Conservation (phyloP, 1,140 invertebrate species). For the Listronotus oregonensis region DNA sequence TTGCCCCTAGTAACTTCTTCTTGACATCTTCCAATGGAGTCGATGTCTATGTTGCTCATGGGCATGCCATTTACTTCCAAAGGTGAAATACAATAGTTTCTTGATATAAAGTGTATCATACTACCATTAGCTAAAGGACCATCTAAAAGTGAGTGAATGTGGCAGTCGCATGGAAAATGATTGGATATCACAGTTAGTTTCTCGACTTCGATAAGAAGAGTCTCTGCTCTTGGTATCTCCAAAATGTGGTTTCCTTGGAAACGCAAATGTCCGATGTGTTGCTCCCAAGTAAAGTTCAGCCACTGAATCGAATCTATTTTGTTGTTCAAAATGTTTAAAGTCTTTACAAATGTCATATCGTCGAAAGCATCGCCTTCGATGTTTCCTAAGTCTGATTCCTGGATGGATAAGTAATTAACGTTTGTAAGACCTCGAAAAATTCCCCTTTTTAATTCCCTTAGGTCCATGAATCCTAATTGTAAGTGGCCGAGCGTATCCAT, state of each 20-base stretch:
- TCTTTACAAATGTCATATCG: slow-evolving; percentile 69
- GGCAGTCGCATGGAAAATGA: slow-evolving; percentile 84
- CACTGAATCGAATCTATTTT: slow-evolving; percentile 81
- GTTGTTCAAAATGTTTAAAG: slow-evolving; percentile 77
- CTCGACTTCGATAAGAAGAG: slow-evolving; percentile 68
- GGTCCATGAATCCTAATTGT: slow-evolving; percentile 81
- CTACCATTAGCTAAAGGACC: slow-evolving; percentile 73
- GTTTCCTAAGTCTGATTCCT: slow-evolving; percentile 79
- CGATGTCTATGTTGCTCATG: slow-evolving; percentile 71
- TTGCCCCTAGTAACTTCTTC: slow-evolving; percentile 70
- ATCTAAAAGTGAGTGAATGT: slow-evolving; percentile 72
- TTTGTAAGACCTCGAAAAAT: slow-evolving; percentile 78
- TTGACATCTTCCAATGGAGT: slow-evolving; percentile 68
- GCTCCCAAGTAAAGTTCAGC: slow-evolving; percentile 68
- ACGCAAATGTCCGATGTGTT: slow-evolving; percentile 69
- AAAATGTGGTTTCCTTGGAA: slow-evolving; percentile 82
- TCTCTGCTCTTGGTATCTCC: slow-evolving; percentile 69
- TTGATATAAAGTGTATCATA: slow-evolving; percentile 68
- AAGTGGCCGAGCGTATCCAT: slow-evolving; percentile 76
- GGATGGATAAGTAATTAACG: slow-evolving; percentile 72
- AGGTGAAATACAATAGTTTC: slow-evolving; percentile 83
- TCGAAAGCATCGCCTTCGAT: slow-evolving; percentile 74
- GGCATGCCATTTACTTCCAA: slow-evolving; percentile 77
- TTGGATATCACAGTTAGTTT: slow-evolving; percentile 72
- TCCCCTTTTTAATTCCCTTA: slow-evolving; percentile 68